Evolutionary conservation across 2,888 invertebrate genomes (phyloP).

Genomic region (Daptonema setosum): DNA sequence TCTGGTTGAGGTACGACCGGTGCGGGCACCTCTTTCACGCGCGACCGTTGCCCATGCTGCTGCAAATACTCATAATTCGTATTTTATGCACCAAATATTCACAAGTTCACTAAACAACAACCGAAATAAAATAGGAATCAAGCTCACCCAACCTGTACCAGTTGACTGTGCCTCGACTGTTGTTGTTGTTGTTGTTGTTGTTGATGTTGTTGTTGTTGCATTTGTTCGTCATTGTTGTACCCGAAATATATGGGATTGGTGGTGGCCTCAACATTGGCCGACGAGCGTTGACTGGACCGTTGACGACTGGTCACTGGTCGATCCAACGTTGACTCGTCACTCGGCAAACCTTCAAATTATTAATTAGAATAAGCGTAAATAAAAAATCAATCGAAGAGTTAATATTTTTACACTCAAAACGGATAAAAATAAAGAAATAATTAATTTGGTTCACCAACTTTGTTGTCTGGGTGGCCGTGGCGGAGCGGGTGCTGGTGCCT

Average conservation of each 20-base stretch:
- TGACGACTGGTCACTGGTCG: too few species aligned
- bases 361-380: too few species aligned
- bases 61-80: neutral
- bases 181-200: neutral
- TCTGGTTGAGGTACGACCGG: neutral
- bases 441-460: neutral
- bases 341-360: too few species aligned
- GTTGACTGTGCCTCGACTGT: neutral
- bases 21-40: neutral
- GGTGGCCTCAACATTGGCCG: too few species aligned
- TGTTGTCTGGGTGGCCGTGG: neutral
- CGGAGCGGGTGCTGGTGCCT: neutral
- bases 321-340: too few species aligned
- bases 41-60: neutral
- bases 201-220: neutral
- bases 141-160: neutral
- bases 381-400: too few species aligned
- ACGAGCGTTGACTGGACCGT: too few species aligned
- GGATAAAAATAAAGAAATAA: too few species aligned
- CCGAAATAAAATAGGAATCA: too few species aligned
- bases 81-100: neutral
- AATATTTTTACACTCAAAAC: too few species aligned
- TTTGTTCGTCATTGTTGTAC: neutral
- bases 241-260: too few species aligned
- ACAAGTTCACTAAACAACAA: neutral